Evolutionary conservation across 2,113 vertebrate genomes (phyloP), one percentile per base, ranked within the genome.

Genomic region (Eubucco bourcierii): DNA sequence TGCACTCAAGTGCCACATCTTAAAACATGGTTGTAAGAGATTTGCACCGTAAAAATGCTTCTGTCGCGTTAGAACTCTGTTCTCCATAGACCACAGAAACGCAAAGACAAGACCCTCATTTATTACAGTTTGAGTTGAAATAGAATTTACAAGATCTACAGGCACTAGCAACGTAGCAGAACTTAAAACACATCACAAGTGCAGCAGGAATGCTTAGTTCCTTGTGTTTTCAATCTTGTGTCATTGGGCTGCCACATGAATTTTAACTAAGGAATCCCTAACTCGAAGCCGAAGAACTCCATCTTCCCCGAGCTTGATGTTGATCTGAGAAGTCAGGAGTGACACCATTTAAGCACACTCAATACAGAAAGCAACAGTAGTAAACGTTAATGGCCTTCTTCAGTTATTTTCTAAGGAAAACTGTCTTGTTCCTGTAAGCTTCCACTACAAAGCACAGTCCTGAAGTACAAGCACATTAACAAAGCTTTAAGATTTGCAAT

Each of bases 221-320:
- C 50, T 12, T 58, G 7, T 29, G 7, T n/a, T 68, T 94, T 85
- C 3, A 0, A 9, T 21, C 4, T 17, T 7, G 2, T 31, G 25
- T 17, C 37, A 68, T 3, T 47, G 9, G 28, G 6, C 8, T 81
- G 8, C 60, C 28, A 39, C 1, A 2, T 15, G 52, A 8, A 37
- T 73, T 78, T 50, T 73, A 18, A 61, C 78, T 79, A 75, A 65
- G 17, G 9, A 50, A 64, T 75, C 13, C 21, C 15, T 60, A 34
- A 67, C 19, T 86, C 20, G 39, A 75, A 83, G 14, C 2, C 74
- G 37, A 77, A 72, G 23, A 88, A 39, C n/a, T 79, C 12, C 63
- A 28, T n/a, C n/a, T 93, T 66, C 63, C 31, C 15, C 47, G 44
- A 10, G 66, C 13, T 8, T 8, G 16, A n/a, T 2, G 8, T 5